Percentiles rank a stretch among this genome's conserved stretches.
Conservation (phyloP, 2,888 invertebrate genomes). For the Aelia acuminata region DNA sequence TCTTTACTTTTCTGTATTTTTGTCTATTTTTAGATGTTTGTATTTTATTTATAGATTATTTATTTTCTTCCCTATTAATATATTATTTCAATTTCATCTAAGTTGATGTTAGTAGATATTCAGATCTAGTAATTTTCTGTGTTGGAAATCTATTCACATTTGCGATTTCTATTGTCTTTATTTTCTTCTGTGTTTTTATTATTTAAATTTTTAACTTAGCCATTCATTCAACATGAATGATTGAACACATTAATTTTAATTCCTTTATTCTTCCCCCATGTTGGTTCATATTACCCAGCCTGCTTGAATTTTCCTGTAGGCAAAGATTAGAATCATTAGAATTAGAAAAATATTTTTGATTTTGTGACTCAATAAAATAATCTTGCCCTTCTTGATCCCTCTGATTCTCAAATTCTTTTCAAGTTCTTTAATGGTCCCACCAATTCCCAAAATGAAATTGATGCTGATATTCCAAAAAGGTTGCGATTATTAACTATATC, state of each 20-base stretch:
- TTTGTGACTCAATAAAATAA: neutral
- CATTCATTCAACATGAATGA: too few relatives aligned
- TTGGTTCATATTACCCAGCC: neutral
- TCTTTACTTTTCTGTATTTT: neutral
- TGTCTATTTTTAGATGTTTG: neutral
- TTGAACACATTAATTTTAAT: neutral
- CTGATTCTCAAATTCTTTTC: neutral
- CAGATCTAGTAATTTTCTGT: neutral
- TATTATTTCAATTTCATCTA: constrained; percentile 6
- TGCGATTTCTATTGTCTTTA: neutral
- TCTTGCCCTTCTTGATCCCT: neutral
- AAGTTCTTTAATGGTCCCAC: neutral
- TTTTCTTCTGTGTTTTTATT: neutral
- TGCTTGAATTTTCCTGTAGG: neutral
- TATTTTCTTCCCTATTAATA: constrained; percentile 42
- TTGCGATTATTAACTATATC: neutral
- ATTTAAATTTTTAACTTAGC: neutral
- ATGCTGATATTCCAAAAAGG: neutral
- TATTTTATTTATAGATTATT: constrained; percentile 33
- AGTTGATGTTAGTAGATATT: neutral
- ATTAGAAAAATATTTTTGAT: neutral
- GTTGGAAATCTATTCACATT: neutral
- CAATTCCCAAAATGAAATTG: neutral
- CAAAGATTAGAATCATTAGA: neutral
- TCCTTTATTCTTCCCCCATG: neutral